Percentiles rank a stretch among this genome's conserved stretches.
phyloP scores from a whole-genome alignment of 2,113 vertebrate genomes.

The Bubo scandiacus region DNA sequence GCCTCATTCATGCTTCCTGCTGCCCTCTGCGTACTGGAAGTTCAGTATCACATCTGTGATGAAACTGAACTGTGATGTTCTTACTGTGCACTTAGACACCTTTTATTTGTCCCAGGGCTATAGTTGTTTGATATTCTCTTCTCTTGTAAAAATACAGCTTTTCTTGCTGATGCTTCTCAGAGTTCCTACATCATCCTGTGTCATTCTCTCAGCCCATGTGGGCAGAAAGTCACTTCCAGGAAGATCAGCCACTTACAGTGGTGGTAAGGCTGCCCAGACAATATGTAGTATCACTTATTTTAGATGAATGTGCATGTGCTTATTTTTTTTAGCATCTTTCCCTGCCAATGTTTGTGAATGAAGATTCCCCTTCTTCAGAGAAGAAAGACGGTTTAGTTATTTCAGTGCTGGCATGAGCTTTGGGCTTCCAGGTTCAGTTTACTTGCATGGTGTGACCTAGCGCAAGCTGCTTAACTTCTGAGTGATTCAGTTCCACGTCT shows the following conservation, averaged over 20 bases:
- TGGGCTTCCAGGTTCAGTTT: neutral
- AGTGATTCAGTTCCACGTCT: neutral
- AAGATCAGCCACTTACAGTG: neutral
- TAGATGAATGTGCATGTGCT: neutral
- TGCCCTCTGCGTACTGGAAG: neutral
- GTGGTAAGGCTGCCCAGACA: neutral
- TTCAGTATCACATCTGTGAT: neutral
- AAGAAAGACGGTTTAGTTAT: neutral
- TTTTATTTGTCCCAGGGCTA: neutral
- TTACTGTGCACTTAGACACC: neutral
- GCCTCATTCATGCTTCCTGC: neutral
- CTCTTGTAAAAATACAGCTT: neutral
- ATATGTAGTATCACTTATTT: neutral
- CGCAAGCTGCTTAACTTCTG: neutral
- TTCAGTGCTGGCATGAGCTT: neutral
- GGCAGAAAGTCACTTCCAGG: neutral
- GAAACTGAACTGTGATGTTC: neutral
- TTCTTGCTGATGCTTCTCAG: neutral
- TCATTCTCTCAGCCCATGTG: neutral
- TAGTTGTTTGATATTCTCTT: neutral
- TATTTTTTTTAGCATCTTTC: neutral
- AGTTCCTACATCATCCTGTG: rapidly evolving
- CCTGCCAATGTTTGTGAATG: neutral
- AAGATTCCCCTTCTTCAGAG: neutral
- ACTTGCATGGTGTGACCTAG: neutral